These are phyloP conservation scores for Pterobdella sp. DNA, from an alignment of 2,888 invertebrate species.

Conservation along the genomic window DNA sequence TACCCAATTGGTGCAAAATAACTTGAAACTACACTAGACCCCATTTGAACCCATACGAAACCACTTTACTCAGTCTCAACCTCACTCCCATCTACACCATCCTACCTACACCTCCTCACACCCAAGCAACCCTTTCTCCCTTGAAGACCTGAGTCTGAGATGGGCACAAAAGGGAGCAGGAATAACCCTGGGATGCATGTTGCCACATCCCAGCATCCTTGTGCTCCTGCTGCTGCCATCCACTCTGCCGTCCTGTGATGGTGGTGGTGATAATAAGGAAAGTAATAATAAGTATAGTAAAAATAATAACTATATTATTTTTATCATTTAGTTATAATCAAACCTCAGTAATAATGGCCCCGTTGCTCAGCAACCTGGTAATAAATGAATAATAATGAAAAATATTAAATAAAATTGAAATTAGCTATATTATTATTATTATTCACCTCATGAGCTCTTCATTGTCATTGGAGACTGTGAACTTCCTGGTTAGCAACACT, in stretches of 20 bases:
- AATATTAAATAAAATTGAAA: background rate
- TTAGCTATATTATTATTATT: no score
- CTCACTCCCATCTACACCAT: no score
- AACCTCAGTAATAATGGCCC: background rate
- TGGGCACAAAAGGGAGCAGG: constrained; percentile 48
- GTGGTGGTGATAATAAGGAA: constrained; percentile 28
- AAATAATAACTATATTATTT: background rate
- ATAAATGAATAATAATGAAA: background rate
- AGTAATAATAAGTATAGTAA: background rate
- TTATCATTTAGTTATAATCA: background rate
- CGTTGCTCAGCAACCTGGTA: no score
- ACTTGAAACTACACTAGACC: no score
- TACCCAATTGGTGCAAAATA: no score
- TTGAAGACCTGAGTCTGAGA: constrained; percentile 42
- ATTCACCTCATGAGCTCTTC: constrained; percentile 51
- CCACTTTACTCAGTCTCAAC: no score
- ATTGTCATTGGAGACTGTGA: constrained; percentile 43
- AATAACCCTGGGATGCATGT: constrained; percentile 50
- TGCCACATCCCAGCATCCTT: constrained; percentile 49
- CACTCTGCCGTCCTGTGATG: constrained; percentile 49
- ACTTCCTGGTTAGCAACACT: constrained; percentile 45
- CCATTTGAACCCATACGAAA: no score
- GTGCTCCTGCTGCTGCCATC: constrained; percentile 50
- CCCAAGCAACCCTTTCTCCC: no score
- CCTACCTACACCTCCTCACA: no score